Conservation (phyloP, 1,140 invertebrate species). For the Apocrypta bakeri region DNA sequence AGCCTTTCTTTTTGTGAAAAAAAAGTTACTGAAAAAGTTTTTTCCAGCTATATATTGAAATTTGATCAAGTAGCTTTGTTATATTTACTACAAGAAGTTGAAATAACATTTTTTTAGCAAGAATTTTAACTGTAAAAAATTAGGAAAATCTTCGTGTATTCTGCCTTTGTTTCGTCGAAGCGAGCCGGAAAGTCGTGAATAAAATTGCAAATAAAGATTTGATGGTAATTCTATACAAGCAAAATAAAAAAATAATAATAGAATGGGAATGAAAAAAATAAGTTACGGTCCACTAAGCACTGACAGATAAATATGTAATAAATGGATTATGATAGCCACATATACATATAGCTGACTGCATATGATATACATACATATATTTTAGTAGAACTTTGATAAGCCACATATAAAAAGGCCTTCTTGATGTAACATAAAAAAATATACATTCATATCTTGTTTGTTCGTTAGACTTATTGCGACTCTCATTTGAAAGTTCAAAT, state of each 20-base stretch:
- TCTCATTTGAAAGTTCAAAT: conserved; percentile 14
- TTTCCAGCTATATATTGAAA: conserved; percentile 17
- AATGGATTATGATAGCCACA: conserved; percentile 68
- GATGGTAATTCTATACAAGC: conserved; percentile 38
- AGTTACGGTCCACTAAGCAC: conserved; percentile 62
- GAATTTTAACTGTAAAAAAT: background rate
- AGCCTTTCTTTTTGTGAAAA: background rate
- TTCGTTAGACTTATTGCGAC: background rate
- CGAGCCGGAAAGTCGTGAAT: conserved; percentile 34
- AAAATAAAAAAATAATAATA: conserved; percentile 45
- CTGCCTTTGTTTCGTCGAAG: conserved; percentile 32
- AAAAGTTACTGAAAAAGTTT: background rate
- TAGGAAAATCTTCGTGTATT: conserved; percentile 1
- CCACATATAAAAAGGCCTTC: conserved; percentile 58
- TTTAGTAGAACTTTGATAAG: conserved; percentile 72
- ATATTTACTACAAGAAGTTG: conserved; percentile 21
- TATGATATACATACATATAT: conserved; percentile 70
- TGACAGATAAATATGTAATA: conserved; percentile 64
- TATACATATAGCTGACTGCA: conserved; percentile 69
- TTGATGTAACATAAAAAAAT: conserved; percentile 50
- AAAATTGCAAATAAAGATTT: conserved; percentile 15
- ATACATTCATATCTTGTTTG: background rate
- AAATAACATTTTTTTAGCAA: conserved; percentile 7
- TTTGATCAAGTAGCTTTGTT: conserved; percentile 22
- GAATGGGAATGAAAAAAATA: conserved; percentile 41